Percentiles rank a stretch among this genome's conserved stretches.
Conservation (phyloP, 2,113 vertebrate species). For the Trachemys scripta region DNA sequence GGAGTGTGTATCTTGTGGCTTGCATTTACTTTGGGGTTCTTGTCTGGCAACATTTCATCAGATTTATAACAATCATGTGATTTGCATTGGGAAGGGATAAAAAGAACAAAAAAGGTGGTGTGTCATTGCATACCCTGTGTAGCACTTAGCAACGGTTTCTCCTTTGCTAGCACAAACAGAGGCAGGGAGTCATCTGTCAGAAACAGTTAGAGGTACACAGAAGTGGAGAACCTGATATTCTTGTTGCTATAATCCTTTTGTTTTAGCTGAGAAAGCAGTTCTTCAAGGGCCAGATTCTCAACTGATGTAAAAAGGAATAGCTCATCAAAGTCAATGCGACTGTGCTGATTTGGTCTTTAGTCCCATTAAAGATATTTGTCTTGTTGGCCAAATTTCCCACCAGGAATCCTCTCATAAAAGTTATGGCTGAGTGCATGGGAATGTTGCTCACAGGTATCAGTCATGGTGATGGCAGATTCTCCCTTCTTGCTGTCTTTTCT, state of each 20-base stretch:
- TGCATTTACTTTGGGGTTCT: too few relatives aligned
- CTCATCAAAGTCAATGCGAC: rapidly evolving
- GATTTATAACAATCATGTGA: background rate
- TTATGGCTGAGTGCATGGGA: background rate
- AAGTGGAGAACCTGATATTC: rapidly evolving
- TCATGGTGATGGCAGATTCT: background rate
- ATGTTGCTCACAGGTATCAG: background rate
- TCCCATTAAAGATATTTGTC: background rate
- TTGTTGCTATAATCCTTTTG: background rate
- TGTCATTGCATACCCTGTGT: background rate
- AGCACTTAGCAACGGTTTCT: background rate
- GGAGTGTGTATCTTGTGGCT: background rate
- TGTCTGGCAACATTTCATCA: background rate
- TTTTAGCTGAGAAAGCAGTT: background rate
- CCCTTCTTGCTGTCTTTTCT: background rate
- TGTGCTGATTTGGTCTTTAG: background rate
- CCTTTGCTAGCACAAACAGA: background rate
- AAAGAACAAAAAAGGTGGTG: background rate
- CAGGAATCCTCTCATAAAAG: background rate
- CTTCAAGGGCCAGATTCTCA: rapidly evolving
- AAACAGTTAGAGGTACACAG: background rate
- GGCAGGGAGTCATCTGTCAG: background rate
- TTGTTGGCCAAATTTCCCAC: background rate
- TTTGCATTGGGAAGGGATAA: background rate
- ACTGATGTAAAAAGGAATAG: background rate